A percentile compares a stretch with the other conserved stretches of the same genome.
Evolutionary conservation across 1,140 invertebrate genomes (phyloP).

Genomic region (Stegodyphus dumicola): DNA sequence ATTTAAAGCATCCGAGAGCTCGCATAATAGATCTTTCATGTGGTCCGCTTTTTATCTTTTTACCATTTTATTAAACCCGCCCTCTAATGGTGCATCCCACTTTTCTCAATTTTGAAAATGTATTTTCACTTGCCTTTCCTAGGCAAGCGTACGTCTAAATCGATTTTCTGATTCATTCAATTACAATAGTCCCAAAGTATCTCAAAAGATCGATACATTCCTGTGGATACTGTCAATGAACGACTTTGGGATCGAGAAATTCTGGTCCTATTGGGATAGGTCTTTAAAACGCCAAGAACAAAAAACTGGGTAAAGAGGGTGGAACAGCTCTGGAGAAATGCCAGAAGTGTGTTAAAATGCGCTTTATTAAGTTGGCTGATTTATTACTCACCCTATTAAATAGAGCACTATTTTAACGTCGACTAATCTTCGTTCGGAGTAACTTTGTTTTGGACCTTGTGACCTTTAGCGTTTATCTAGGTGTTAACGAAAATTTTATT

Average conservation of each 20-base stretch:
- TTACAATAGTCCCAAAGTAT: slow-evolving; percentile 21
- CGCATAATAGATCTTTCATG: too few species aligned
- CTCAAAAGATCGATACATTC: slow-evolving; percentile 17
- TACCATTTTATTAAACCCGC: too few species aligned
- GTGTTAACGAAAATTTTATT: too few species aligned
- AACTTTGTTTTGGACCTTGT: slow-evolving; percentile 49
- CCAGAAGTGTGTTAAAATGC: slow-evolving; percentile 52
- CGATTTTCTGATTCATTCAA: slow-evolving; percentile 13
- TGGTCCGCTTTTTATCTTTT: too few species aligned
- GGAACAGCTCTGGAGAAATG: slow-evolving; percentile 49
- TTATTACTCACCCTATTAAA: slow-evolving; percentile 54
- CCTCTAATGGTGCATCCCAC: not conserved
- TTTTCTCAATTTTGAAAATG: not conserved
- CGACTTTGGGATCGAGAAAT: not conserved
- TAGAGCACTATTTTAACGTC: slow-evolving; percentile 53
- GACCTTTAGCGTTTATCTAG: too few species aligned
- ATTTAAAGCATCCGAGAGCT: too few species aligned
- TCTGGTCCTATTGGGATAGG: not conserved
- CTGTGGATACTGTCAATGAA: not conserved
- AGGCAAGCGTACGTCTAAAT: slow-evolving; percentile 4
- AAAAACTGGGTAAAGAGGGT: not conserved
- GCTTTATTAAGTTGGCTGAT: slow-evolving; percentile 53
- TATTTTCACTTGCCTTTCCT: not conserved
- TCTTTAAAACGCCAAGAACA: not conserved
- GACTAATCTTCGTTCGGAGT: slow-evolving; percentile 38